Conservation (phyloP, 2,888 invertebrate genomes). For the Cosmia pyralina region DNA sequence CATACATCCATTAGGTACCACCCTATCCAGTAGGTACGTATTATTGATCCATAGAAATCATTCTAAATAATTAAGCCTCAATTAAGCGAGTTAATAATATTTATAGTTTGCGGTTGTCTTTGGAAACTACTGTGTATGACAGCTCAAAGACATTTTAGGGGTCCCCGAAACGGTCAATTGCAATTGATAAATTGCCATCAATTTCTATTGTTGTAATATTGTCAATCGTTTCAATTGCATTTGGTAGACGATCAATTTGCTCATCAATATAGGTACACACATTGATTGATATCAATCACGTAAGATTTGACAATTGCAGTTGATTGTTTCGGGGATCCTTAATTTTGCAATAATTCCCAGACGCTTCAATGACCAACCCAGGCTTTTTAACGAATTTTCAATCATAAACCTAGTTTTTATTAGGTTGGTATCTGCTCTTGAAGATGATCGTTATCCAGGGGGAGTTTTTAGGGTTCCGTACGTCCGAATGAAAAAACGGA, state of each 20-base stretch:
- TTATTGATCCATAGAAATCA: background rate
- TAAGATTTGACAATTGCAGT: no score
- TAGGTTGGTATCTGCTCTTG: background rate
- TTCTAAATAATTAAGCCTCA: background rate
- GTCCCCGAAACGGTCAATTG: no score
- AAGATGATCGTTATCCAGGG: background rate
- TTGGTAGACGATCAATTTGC: no score
- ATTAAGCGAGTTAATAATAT: no score
- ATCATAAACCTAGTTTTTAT: no score
- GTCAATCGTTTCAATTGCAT: no score
- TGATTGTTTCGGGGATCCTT: background rate
- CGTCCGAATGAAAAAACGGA: no score
- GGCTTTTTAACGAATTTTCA: background rate
- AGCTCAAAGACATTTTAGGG: background rate
- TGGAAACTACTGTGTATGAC: conserved; percentile 12
- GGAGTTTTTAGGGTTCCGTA: no score
- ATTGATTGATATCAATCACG: no score
- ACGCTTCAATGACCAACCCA: background rate
- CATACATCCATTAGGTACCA: background rate
- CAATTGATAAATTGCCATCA: no score
- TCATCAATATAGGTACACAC: no score
- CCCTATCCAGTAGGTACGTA: background rate
- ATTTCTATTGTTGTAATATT: no score
- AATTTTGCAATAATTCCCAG: conserved; percentile 9
- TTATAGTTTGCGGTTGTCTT: background rate